Evolutionary conservation across 23 tunicate species (phyloP), one percentile per base, ranked within the genome.

Genomic region (Corella eumyota): DNA sequence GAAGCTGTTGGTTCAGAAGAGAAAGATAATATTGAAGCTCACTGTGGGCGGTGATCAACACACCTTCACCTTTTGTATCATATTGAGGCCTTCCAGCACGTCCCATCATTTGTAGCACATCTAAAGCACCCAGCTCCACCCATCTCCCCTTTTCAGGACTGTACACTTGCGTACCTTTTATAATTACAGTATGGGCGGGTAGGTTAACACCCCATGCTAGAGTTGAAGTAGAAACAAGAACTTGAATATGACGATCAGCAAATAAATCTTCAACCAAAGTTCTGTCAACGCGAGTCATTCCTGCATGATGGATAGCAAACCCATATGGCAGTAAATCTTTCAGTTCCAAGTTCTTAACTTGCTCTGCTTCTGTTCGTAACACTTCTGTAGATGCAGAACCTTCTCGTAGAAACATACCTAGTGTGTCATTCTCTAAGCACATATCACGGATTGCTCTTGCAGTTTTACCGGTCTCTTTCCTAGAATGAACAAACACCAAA

Each of bases 91-190:
- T 59, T 6, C 99, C 99, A 34, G 99, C 99, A 26, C 99, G 78
- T 25, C 99, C 99, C 91, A 93, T 85, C 90, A 93, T 93, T 49
- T 93, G 99, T 47, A 79, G 46, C n/a, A 93, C 99, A 68, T 93
- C 99, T 31, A 93, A 64, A 23, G 90, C 99, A 36, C 95, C 93
- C 61, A 93, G 57, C 34, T 93, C 99, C 0, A 90, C 91, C 97
- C 97, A 90, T 57, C 84, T 71, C 27, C 97, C 91, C 34, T 90
- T 90, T 64, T 90, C 97, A 30, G 97, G 97, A 36, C 82, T 80
- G 74, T 90, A 90, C 25, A 90, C 97, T 66, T 90, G 97, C 21
- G 97, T 90, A 3, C 97, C 97, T 81, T 90, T 90, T 67, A 90
- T 90, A 57, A 90, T 90, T 65, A 90, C 97, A 50, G 90, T 80